phyloP scores from a whole-genome alignment of 2,888 invertebrate genomes.

The Griposia aprilina region DNA sequence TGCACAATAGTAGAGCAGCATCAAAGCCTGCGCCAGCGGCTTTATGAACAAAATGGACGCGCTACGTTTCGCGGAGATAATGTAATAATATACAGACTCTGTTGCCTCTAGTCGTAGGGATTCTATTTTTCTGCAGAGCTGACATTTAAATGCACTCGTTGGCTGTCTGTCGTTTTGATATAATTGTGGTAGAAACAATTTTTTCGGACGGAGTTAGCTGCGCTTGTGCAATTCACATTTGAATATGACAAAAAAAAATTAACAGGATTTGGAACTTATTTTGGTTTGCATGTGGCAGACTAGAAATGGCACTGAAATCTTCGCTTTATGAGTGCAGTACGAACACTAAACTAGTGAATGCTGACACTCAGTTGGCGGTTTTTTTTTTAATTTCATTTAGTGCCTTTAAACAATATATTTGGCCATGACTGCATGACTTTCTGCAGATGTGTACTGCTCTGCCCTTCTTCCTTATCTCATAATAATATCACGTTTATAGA shows the following conservation, averaged over 20 bases:
- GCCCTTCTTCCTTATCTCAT: not conserved
- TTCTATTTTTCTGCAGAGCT: constrained; percentile 36
- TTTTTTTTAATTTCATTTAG: constrained; percentile 2
- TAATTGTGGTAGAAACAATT: constrained; percentile 19
- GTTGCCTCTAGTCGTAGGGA: constrained; percentile 17
- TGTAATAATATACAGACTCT: constrained; percentile 42
- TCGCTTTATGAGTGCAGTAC: not conserved
- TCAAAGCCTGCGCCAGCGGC: constrained; percentile 38
- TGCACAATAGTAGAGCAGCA: constrained; percentile 34
- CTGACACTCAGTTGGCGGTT: not conserved
- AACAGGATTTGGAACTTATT: not conserved
- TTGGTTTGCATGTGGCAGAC: not conserved
- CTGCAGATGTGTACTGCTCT: not conserved
- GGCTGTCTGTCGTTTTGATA: constrained; percentile 30
- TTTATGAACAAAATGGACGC: constrained; percentile 33
- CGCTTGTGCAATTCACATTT: constrained; percentile 15
- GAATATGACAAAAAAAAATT: not conserved
- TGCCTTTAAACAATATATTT: constrained; percentile 13
- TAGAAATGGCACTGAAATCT: constrained; percentile 14
- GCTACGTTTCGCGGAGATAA: constrained; percentile 38
- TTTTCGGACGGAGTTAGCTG: constrained; percentile 5
- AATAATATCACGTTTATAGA: not conserved
- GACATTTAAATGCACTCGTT: constrained; percentile 27
- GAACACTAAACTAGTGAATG: constrained; percentile 1
- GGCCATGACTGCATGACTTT: not conserved